These are phyloP conservation scores for Flexamia atlantica DNA, from an alignment of 2,888 invertebrate genomes.

Conservation along the genomic window DNA sequence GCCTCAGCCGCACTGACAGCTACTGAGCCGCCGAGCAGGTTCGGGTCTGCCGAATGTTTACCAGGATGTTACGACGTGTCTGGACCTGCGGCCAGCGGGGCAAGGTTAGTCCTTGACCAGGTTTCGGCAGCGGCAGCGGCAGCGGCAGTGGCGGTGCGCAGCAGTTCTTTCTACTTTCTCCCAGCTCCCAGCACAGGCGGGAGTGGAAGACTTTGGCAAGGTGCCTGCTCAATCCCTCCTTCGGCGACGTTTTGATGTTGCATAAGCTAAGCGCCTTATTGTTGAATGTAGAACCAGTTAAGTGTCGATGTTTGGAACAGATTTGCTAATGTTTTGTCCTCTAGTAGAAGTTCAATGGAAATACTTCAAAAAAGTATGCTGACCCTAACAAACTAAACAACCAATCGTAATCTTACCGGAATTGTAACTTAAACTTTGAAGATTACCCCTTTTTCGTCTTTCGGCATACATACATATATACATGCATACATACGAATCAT, in stretches of 20 bases:
- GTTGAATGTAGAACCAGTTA: too few relatives aligned
- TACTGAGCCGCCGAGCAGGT: background rate
- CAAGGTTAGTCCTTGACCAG: constrained; percentile 38
- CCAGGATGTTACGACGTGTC: constrained; percentile 10
- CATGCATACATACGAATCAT: too few relatives aligned
- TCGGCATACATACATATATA: too few relatives aligned
- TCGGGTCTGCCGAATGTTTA: background rate
- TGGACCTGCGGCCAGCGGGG: constrained; percentile 5
- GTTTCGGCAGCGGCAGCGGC: background rate
- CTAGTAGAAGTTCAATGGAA: too few relatives aligned
- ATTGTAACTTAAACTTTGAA: too few relatives aligned
- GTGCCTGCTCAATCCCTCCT: background rate
- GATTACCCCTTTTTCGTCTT: too few relatives aligned
- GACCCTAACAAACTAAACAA: too few relatives aligned
- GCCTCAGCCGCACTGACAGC: too few relatives aligned
- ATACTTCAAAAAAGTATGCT: too few relatives aligned
- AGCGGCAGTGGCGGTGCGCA: background rate
- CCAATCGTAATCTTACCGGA: too few relatives aligned
- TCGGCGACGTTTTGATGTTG: constrained; percentile 7
- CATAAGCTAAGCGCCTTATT: background rate
- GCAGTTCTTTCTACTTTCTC: constrained; percentile 31
- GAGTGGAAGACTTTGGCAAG: constrained; percentile 1
- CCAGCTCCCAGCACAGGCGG: background rate
- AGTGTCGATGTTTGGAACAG: too few relatives aligned
- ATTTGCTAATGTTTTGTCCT: too few relatives aligned